Percentiles rank a stretch among this genome's conserved stretches.
Conservation (phyloP, 2,888 invertebrate species). For the Xanthorhoe spadicearia region DNA sequence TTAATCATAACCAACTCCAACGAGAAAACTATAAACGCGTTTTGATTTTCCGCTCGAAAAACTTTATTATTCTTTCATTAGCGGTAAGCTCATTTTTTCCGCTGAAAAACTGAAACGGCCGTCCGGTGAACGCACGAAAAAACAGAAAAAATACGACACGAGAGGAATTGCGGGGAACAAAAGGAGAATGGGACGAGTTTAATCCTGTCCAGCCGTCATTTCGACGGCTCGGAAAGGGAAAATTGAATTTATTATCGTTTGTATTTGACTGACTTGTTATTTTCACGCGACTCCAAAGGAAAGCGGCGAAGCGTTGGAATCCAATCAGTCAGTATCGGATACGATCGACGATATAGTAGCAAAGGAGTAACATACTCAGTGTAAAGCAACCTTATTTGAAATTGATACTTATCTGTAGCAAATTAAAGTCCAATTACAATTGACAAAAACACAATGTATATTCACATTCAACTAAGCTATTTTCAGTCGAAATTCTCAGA, state of each 20-base stretch:
- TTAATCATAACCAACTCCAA: conserved; percentile 17
- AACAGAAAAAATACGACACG: conserved; percentile 57
- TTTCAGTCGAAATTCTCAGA: background rate
- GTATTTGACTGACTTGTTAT: conserved; percentile 84
- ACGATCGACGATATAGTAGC: conserved; percentile 57
- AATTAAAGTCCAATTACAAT: conserved; percentile 8
- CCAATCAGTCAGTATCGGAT: conserved; percentile 79
- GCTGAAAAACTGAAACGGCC: conserved; percentile 50
- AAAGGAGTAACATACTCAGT: conserved; percentile 20
- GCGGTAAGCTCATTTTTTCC: conserved; percentile 52
- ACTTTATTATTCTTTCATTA: conserved; percentile 55
- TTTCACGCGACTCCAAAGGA: conserved; percentile 77
- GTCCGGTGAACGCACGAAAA: conserved; percentile 52
- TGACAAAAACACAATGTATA: background rate
- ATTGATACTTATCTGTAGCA: conserved; percentile 11
- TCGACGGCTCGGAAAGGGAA: conserved; percentile 70
- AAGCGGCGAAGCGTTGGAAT: conserved; percentile 62
- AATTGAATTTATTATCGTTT: conserved; percentile 84
- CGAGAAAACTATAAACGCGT: conserved; percentile 24
- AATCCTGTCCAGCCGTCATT: conserved; percentile 81
- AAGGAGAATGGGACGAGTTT: conserved; percentile 78
- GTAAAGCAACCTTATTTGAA: background rate
- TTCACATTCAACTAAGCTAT: background rate
- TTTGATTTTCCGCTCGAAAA: conserved; percentile 46
- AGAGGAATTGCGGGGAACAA: conserved; percentile 76